phyloP scores from a whole-genome alignment of 1,140 invertebrate species.

The Brachionus rotundiformis region DNA sequence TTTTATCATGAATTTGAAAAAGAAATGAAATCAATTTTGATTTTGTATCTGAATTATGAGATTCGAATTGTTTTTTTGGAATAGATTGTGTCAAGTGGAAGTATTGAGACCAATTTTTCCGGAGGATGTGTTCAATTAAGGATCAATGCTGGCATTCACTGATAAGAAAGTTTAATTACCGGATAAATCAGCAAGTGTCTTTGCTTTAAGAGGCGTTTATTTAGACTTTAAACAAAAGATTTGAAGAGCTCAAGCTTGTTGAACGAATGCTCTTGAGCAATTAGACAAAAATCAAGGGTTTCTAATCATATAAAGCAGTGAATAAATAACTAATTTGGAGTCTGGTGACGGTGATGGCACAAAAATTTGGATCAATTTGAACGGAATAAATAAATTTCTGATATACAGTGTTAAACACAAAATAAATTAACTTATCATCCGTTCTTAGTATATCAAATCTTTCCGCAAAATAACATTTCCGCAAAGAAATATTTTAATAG shows the following conservation, averaged over 20 bases:
- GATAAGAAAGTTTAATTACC: not conserved
- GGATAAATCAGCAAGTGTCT: constrained; percentile 29
- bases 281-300: constrained; percentile 34
- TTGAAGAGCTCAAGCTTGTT: constrained; percentile 6
- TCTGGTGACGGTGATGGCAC: not conserved
- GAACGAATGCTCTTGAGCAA: constrained; percentile 9
- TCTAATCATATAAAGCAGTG: not conserved
- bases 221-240: constrained; percentile 22
- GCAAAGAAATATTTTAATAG: not conserved
- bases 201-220: constrained; percentile 20
- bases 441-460: not conserved
- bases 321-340: not conserved
- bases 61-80: too few relatives aligned
- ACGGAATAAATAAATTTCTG: constrained; percentile 1
- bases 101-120: not conserved
- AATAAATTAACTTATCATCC: constrained; percentile 41
- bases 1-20: too few relatives aligned
- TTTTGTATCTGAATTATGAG: too few relatives aligned
- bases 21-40: too few relatives aligned
- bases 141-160: not conserved
- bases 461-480: constrained; percentile 24
- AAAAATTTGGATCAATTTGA: not conserved
- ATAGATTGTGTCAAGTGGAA: not conserved
- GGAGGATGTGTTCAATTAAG: constrained; percentile 3
- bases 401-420: not conserved